Base-by-base conservation (phyloP, 1,140 invertebrate genomes). In the Meloidogyne exigua region DNA sequence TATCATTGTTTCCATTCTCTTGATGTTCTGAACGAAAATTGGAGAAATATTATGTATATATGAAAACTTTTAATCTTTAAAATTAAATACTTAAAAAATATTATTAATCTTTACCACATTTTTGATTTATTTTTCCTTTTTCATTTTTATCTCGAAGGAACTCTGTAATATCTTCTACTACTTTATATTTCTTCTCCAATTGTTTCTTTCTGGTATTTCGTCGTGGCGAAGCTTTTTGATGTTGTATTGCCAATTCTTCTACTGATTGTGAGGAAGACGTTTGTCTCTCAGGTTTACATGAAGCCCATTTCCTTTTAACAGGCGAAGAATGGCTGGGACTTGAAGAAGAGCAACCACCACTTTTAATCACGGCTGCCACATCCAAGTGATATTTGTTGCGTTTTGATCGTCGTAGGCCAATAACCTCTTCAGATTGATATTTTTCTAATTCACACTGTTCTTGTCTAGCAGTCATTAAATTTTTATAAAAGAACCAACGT, bases 351-450 rank as follows among this genome's bases (percentile, higher is more conserved):
- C 49, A 57, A n/a, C 49, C 49, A 66, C 57, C 77, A 36, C 26
- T 28, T 23, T 68, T 68, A 42, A 78, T 39, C 4, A 78, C 79
- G 21, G 74, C 66, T 12, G 49, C 67, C 26, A 78, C 75, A 70
- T 78, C 77, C n/a, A 78, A 64, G 71, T 78, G 77, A 21, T 74
- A 78, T 72, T 78, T 78, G 75, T 78, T 78, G 23, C 75, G 57
- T 18, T 78, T 78, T 28, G 77, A 78, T n/a, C 77, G 76, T 25
- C 77, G 13, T 49, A 77, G 44, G 5, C 18, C 49, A n/a, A 57
- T n/a, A 13, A 12, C 9, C 13, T 44, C 42, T n/a, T 57, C 18
- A 7, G 2, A 57, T n/a, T 18, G 49, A 57, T 57, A n/a, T 57
- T 57, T 9, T 57, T 57, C 49, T n/a, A 57, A 57, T n/a, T 57